Evolutionary conservation across 2,797 vertebrate species (phyloP).

Genomic region (Neomorphus geoffroyi): DNA sequence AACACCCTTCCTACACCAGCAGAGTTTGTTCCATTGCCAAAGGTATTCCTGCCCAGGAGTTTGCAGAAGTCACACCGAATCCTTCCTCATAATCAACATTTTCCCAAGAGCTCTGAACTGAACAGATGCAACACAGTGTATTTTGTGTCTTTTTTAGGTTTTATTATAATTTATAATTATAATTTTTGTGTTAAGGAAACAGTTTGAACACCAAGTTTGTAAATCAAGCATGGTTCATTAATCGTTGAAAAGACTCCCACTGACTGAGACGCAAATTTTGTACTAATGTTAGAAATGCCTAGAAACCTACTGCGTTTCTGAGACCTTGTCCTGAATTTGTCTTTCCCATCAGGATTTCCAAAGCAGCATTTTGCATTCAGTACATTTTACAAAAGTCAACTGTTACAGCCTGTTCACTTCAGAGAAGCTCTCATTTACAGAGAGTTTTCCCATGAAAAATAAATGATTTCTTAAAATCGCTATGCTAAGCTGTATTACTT

Average conservation of each 20-base stretch:
- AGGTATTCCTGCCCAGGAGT: background rate
- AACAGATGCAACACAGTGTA: rapidly evolving
- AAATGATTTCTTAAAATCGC: background rate
- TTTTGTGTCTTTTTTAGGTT: background rate
- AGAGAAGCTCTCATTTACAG: background rate
- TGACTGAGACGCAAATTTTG: slow-evolving; percentile 30
- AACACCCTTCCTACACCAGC: background rate
- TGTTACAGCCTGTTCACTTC: rapidly evolving
- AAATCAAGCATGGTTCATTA: slow-evolving; percentile 50
- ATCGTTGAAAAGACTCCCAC: slow-evolving; percentile 22
- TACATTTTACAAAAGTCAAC: background rate
- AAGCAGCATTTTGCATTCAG: background rate
- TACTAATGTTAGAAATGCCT: background rate
- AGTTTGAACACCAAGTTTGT: slow-evolving; percentile 7
- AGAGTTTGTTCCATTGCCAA: background rate
- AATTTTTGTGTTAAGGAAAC: background rate
- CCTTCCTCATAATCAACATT: rapidly evolving
- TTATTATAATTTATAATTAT: too few relatives aligned
- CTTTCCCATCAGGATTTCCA: background rate
- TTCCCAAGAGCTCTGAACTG: background rate
- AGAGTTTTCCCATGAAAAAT: background rate
- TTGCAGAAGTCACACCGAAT: background rate
- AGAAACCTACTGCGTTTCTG: background rate
- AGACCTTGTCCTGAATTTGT: background rate
- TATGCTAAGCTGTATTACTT: background rate